Conservation (phyloP, 2,113 vertebrate genomes). For the Epinephelus moara region DNA sequence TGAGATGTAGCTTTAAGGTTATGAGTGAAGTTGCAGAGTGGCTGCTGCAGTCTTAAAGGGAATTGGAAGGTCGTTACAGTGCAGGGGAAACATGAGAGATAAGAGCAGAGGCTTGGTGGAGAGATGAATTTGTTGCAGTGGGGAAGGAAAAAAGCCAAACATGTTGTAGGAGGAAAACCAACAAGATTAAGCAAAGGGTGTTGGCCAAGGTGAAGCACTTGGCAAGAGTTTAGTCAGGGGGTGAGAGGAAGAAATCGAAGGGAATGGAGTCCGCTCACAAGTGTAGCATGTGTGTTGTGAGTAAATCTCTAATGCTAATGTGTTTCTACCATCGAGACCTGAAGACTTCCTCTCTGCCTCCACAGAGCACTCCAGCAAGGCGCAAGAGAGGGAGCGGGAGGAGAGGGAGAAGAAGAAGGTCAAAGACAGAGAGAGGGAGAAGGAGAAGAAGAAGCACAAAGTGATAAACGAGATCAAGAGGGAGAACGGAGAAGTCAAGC, state of each 20-base stretch:
- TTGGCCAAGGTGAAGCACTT: slow-evolving; percentile 35
- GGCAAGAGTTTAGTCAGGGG: slow-evolving; percentile 23
- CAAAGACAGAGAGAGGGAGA: slow-evolving; percentile 89
- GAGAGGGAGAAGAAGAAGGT: slow-evolving; percentile 77
- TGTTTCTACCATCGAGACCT: slow-evolving; percentile 14
- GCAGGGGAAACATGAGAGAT: slow-evolving; percentile 13
- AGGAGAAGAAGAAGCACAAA: slow-evolving; percentile 94
- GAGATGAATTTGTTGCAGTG: slow-evolving; percentile 10
- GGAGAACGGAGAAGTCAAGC: slow-evolving; percentile 95
- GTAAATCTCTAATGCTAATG: slow-evolving; percentile 15
- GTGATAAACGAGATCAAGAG: slow-evolving; percentile 93
- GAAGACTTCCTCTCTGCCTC: slow-evolving; percentile 38
- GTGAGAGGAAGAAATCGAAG: slow-evolving; percentile 1
- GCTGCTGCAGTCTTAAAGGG: slow-evolving; percentile 54
- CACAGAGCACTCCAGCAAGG: slow-evolving; percentile 89
- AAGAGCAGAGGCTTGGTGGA: slow-evolving; percentile 3
- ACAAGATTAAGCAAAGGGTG: slow-evolving; percentile 9
- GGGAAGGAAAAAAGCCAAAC: background rate
- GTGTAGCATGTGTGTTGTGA: background rate
- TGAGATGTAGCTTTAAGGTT: slow-evolving; percentile 20
- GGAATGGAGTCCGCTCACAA: background rate
- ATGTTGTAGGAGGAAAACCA: slow-evolving; percentile 16
- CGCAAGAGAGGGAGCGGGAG: slow-evolving; percentile 55
- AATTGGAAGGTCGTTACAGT: slow-evolving; percentile 33
- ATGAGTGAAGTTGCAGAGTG: slow-evolving; percentile 27